phyloP scores from a whole-genome alignment of 2,113 vertebrate species.

The Podocnemis expansa region DNA sequence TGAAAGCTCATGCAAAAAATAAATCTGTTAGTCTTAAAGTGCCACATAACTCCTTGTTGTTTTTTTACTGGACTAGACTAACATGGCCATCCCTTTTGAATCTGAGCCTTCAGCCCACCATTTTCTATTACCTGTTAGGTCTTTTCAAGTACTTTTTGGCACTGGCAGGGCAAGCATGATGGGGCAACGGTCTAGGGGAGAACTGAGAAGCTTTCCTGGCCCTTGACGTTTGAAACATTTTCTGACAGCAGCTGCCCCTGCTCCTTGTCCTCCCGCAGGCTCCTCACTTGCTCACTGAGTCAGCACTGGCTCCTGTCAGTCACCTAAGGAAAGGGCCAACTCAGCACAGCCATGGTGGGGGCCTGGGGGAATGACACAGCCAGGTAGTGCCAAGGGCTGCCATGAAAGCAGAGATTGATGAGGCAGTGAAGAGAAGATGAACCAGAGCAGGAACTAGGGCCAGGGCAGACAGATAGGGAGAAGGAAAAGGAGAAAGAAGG shows the following conservation, averaged over 20 bases:
- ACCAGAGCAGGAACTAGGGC: neutral
- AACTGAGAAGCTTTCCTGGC: neutral
- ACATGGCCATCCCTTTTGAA: too few species aligned
- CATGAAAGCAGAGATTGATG: neutral
- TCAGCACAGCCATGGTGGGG: neutral
- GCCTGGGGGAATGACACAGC: neutral
- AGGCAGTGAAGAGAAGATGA: neutral
- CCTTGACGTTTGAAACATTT: neutral
- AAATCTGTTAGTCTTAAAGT: too few species aligned
- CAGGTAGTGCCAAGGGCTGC: neutral
- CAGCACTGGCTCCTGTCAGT: conserved; percentile 38
- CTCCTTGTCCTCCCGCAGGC: neutral
- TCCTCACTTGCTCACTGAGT: neutral
- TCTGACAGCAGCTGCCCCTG: neutral
- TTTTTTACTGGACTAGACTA: too few species aligned
- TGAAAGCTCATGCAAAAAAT: too few species aligned
- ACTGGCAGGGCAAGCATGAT: neutral
- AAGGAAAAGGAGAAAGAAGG: neutral
- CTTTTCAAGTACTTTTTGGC: neutral
- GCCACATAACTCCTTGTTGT: too few species aligned
- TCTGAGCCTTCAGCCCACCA: neutral
- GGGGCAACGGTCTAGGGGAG: neutral
- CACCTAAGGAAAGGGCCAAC: conserved; percentile 14
- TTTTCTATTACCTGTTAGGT: neutral
- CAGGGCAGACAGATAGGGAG: neutral